Evolutionary conservation across 2,113 vertebrate genomes (phyloP), one percentile per base, ranked within the genome.

Genomic region (Silurus asotus): DNA sequence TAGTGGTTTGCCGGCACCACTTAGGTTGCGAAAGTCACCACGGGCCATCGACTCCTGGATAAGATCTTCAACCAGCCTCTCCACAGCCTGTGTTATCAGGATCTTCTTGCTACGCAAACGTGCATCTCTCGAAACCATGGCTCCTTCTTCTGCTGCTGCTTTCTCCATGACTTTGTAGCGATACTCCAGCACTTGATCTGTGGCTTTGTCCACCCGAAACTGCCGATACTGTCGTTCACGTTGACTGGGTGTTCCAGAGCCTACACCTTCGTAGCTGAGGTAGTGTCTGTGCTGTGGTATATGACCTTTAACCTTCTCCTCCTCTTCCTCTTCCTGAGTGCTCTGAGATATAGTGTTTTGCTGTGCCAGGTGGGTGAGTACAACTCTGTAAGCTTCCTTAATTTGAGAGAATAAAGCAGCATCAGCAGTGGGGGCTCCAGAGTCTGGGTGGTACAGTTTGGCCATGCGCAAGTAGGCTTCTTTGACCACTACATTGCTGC

Each of bases 41-140:
- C 96, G 97, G 0, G 97, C 97, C 96, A 99, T 99, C 0, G 97
- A 99, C 13, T 99, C 98, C 91, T 98, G 97, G 91, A 99, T 99
- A 84, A 99, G 96, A 88, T 99, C 98, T 90, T 99, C 97, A 86
- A 99, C 98, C 70, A 99, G 91, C 10, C 97, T 94, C 45, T 99
- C 98, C 53, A 99, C 94, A 0, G 97, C 97, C 90, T 99, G 97
- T 0, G 97, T 99, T 86, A 99, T 96, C 90, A 98, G 97, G 90
- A 95, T 94, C 85, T 96, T 94, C 61, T 92, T 96, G 92, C 96
- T 98, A 74, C 97, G 95, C 79, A 90, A 93, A 7, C 93, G 94
- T 56, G 96, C 84, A 1, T 98, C 96, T 85, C 94, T 92, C 28
- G 94, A 94, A 78, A 91, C 90, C 92, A 97, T 92, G 0, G 93